Conservation (phyloP, 2,888 invertebrate genomes). For the Cataglyphis cursor region DNA sequence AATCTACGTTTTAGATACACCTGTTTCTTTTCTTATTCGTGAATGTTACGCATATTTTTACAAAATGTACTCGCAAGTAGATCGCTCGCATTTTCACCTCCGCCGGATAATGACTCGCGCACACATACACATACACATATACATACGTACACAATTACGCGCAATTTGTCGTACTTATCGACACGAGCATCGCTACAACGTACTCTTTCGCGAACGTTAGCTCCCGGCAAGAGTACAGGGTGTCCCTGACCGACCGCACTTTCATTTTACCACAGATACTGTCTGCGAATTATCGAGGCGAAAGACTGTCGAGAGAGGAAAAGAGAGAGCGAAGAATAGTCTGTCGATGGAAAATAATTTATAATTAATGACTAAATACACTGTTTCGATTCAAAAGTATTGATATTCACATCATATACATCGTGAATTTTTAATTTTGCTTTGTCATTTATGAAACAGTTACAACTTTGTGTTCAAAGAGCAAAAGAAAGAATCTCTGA, state of each 20-base stretch:
- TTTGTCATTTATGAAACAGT: conserved; percentile 14
- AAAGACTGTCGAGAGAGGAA: not conserved
- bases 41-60: conserved; percentile 30
- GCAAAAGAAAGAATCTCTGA: not conserved
- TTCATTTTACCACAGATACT: conserved; percentile 26
- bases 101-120: conserved; percentile 62
- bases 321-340: not conserved
- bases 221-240: conserved; percentile 50
- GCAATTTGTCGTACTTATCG: conserved; percentile 76
- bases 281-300: conserved; percentile 21
- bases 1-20: not conserved
- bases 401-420: not conserved
- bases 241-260: conserved; percentile 47
- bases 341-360: conserved; percentile 26
- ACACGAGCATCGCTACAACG: conserved; percentile 60
- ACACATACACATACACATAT: conserved; percentile 6
- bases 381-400: not conserved
- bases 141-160: conserved; percentile 65
- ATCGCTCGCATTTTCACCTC: conserved; percentile 64
- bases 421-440: not conserved
- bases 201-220: conserved; percentile 62
- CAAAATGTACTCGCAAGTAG: conserved; percentile 24
- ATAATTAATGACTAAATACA: conserved; percentile 16
- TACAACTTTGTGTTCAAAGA: conserved; percentile 6
- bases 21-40: conserved; percentile 13